Evolutionary conservation across 2,888 invertebrate species (phyloP).

Genomic region (Lepeophtheirus nordmannii): DNA sequence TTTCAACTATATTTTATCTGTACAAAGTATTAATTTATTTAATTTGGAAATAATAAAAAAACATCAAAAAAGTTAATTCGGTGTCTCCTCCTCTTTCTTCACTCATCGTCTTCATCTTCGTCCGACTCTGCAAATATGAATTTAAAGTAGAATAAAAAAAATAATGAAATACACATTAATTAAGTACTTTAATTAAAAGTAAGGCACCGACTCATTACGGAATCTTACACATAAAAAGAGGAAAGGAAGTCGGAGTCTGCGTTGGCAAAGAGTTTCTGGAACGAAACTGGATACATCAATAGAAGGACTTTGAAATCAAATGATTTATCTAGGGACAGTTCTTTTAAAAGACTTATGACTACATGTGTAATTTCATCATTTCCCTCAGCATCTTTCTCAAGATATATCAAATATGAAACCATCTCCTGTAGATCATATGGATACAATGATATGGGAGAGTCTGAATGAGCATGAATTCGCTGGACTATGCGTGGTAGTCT

Average conservation of each 20-base stretch:
- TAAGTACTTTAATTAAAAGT: neutral
- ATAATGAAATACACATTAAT: neutral
- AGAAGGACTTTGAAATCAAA: neutral
- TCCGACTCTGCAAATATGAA: neutral
- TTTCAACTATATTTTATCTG: conserved; percentile 1
- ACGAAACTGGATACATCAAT: neutral
- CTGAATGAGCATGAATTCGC: neutral
- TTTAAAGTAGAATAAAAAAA: no score
- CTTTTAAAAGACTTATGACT: neutral
- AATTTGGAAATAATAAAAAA: neutral
- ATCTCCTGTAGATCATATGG: neutral
- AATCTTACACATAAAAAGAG: neutral
- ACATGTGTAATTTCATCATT: neutral
- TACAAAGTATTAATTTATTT: conserved; percentile 3
- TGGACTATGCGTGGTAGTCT: neutral
- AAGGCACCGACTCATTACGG: neutral
- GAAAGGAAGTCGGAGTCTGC: neutral
- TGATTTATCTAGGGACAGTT: neutral
- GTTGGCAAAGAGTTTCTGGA: neutral
- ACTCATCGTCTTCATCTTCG: neutral
- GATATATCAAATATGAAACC: neutral
- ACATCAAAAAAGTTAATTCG: conserved; percentile 6
- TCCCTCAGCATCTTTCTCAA: no score
- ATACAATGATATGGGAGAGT: neutral
- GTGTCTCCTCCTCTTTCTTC: neutral